Base-by-base conservation (phyloP, 2,797 vertebrate genomes). In the Hyperoplus lanceolatus region DNA sequence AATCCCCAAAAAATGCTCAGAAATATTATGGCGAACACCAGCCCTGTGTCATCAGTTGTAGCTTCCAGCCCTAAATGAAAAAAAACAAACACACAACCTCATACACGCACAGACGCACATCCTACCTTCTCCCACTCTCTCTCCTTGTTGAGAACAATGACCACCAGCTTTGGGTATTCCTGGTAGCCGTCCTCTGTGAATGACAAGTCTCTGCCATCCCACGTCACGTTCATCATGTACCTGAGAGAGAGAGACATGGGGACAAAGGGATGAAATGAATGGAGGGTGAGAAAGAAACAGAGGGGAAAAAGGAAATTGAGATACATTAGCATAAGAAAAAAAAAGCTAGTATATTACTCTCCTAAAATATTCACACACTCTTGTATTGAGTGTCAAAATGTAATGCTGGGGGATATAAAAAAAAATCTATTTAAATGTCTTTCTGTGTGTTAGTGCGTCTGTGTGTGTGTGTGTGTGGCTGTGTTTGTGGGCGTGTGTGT, bases 221-320 rank as follows among this genome's bases (percentile, higher is more conserved):
- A 99, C 0, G 97, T 98, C 90, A 99, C 97, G 49, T 99, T 99
- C 96, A 98, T 97, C 98, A 99, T 98, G 89, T 98, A 99, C 93
- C 98, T 99, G 90, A 73, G 89, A 91, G 89, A 36, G 75, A 80
- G 66, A 60, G 41, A 13, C 48, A 61, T n/a, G 13, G 41, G 46
- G 15, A 42, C 14, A 13, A 70, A 36, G 36, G 48, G 53, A 70
- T 38, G 45, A 53, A 81, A 80, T 70, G 45, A 62, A 72, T 38
- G 41, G 42, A 18, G 59, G 50, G 8, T 63, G 57, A 29, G 29
- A 29, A 29, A 29, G 73, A 73, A 58, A 84, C 79, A 87, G 43
- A 77, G 29, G 82, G 59, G 53, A 45, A 79, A 73, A 68, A 45
- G 82, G 78, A 90, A 74, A 83, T 83, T 86, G 36, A 83, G 84